These are phyloP conservation scores for Lacanobia wlatinum DNA, from an alignment of 2,888 invertebrate species.

Conservation along the genomic window DNA sequence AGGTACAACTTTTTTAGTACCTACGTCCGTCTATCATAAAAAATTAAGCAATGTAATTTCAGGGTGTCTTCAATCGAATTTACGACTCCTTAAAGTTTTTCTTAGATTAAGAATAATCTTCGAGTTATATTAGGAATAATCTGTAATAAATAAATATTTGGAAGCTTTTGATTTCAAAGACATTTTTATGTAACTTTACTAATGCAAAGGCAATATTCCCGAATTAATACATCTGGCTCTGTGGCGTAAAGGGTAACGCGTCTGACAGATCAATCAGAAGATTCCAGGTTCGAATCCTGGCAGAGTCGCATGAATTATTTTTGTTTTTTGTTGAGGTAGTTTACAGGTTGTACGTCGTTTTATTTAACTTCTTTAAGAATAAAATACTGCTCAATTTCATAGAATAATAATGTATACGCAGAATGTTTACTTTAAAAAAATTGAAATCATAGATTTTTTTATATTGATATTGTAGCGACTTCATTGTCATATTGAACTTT, in stretches of 20 bases:
- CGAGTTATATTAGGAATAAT: not conserved
- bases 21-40: not conserved
- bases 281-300: conserved; percentile 93
- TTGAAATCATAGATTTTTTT: too few relatives aligned
- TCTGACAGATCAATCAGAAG: conserved; percentile 93
- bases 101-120: too few relatives aligned
- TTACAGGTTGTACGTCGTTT: too few relatives aligned
- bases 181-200: not conserved
- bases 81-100: not conserved
- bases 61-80: too few relatives aligned
- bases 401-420: too few relatives aligned
- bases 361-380: too few relatives aligned
- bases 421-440: too few relatives aligned
- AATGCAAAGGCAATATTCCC: conserved; percentile 86
- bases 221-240: conserved; percentile 88
- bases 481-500: too few relatives aligned
- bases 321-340: not conserved
- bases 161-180: not conserved
- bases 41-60: too few relatives aligned
- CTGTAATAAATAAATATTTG: not conserved
- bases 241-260: conserved; percentile 91
- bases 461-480: too few relatives aligned
- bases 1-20: not conserved
- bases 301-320: conserved; percentile 82
- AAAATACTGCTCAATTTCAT: too few relatives aligned